Evolutionary conservation across 2,113 vertebrate genomes (phyloP).

Genomic region (Brienomyrus brachyistius): DNA sequence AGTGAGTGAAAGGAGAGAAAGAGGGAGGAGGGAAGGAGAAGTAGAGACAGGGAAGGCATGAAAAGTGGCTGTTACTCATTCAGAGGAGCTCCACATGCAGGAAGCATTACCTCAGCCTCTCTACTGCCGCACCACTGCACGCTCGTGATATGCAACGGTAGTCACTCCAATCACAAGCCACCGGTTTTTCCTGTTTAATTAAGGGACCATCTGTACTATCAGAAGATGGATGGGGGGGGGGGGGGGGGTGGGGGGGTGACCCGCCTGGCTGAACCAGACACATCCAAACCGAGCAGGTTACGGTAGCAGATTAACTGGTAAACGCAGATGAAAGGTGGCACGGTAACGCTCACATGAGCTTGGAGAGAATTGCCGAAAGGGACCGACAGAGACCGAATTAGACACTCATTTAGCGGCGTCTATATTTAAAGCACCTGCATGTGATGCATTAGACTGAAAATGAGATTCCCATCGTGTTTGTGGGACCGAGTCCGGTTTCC

Average conservation of each 20-base stretch:
- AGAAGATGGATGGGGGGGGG: not conserved
- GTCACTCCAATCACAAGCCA: not conserved
- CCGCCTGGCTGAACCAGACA: not conserved
- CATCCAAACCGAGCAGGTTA: not conserved
- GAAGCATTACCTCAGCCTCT: constrained; percentile 9
- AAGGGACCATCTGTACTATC: not conserved
- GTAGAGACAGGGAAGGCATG: not conserved
- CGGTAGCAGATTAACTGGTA: not conserved
- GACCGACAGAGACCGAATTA: constrained; percentile 34
- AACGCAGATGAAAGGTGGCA: not conserved
- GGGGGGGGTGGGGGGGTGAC: not conserved
- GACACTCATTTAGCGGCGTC: constrained; percentile 41
- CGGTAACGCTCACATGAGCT: not conserved
- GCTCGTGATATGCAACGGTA: not conserved
- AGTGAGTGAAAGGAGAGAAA: constrained; percentile 17
- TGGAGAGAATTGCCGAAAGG: constrained; percentile 8
- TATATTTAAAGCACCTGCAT: constrained; percentile 52
- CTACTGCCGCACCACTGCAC: not conserved
- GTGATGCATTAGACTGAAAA: constrained; percentile 45
- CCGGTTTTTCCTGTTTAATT: not conserved
- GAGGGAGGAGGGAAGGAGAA: constrained; percentile 4
- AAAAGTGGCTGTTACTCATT: constrained; percentile 22
- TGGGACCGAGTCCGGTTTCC: constrained; percentile 40
- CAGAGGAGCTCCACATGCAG: constrained; percentile 23
- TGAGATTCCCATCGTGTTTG: constrained; percentile 39